A percentile compares a stretch with the other conserved stretches of the same genome.
Conservation (phyloP, 2,888 invertebrate species). For the Rambutsinella grinnellia region DNA sequence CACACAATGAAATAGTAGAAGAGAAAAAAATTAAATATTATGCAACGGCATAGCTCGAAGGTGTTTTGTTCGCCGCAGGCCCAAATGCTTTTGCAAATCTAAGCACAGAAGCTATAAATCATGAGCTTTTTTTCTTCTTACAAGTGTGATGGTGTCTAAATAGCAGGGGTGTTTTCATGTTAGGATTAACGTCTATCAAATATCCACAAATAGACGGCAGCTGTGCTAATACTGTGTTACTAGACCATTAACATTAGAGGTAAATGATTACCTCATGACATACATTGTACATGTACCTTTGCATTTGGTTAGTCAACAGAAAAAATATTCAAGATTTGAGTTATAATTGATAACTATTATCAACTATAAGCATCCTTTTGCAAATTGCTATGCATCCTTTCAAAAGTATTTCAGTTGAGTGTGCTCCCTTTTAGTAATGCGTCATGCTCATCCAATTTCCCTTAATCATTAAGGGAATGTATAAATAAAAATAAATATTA, state of each 20-base stretch:
- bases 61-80: neutral
- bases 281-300: slow-evolving; percentile 4
- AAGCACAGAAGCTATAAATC: neutral
- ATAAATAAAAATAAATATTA: no score
- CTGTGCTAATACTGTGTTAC: slow-evolving; percentile 9
- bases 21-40: neutral
- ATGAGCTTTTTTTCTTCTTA: neutral
- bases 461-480: neutral
- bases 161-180: neutral
- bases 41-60: neutral
- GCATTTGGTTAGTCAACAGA: neutral
- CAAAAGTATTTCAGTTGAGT: neutral
- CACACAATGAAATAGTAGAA: neutral
- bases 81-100: neutral
- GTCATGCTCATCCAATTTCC: neutral
- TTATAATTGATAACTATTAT: no score
- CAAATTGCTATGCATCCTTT: neutral
- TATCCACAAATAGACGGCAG: neutral
- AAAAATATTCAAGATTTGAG: neutral
- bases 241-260: slow-evolving; percentile 38
- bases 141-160: neutral
- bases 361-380: neutral
- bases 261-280: slow-evolving; percentile 46
- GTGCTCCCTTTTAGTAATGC: neutral
- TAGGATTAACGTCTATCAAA: neutral